Evolutionary conservation across 2,113 vertebrate genomes (phyloP).

Genomic region (Hippocampus zosterae): DNA sequence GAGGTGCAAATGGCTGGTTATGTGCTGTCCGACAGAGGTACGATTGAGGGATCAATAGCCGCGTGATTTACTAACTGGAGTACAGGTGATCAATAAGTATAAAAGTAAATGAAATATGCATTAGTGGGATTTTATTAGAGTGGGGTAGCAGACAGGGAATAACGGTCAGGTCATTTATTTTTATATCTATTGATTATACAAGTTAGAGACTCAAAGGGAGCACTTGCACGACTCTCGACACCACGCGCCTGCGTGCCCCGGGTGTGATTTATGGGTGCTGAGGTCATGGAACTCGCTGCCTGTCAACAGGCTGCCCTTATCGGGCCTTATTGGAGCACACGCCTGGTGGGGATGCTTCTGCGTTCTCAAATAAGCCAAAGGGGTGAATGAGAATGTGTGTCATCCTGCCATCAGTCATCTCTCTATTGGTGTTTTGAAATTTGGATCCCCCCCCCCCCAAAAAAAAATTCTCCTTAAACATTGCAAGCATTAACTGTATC

Average conservation of each 20-base stretch:
- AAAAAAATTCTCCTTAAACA: background rate
- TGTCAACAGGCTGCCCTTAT: slow-evolving; percentile 66
- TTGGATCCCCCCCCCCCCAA: background rate
- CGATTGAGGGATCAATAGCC: slow-evolving; percentile 79
- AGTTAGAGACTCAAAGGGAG: slow-evolving; percentile 73
- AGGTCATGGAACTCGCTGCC: slow-evolving; percentile 71
- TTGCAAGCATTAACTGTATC: too few relatives aligned
- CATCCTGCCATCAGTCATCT: background rate
- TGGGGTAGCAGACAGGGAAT: slow-evolving; percentile 74
- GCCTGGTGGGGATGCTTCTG: slow-evolving; percentile 39
- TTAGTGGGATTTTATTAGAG: slow-evolving; percentile 82
- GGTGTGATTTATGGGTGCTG: slow-evolving; percentile 74
- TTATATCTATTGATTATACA: slow-evolving; percentile 84
- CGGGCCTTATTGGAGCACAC: slow-evolving; percentile 55
- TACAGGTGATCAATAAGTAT: slow-evolving; percentile 84
- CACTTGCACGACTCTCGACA: slow-evolving; percentile 53
- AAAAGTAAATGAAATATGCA: slow-evolving; percentile 87
- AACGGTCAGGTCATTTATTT: slow-evolving; percentile 79
- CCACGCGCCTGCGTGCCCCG: slow-evolving; percentile 44
- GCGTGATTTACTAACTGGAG: slow-evolving; percentile 81
- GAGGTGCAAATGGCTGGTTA: slow-evolving; percentile 78
- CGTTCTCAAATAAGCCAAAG: slow-evolving; percentile 21
- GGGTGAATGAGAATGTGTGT: slow-evolving; percentile 30
- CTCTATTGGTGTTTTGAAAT: background rate
- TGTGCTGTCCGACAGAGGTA: slow-evolving; percentile 77